Evolutionary conservation across 2,888 invertebrate genomes (phyloP), one percentile per base, ranked within the genome.

Genomic region (Lepidocyrtinus sp.): DNA sequence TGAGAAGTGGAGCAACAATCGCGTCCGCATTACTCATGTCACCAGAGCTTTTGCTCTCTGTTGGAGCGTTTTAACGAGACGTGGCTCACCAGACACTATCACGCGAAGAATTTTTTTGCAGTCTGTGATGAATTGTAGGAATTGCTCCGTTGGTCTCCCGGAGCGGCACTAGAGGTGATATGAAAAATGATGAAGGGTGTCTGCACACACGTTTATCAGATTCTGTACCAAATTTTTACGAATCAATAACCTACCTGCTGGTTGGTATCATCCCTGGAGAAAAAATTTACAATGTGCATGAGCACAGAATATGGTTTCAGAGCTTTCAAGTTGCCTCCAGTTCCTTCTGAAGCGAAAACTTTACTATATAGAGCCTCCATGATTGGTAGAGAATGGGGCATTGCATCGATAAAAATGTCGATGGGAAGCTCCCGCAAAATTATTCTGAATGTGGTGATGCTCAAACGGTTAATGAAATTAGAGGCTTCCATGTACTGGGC

Each of bases 401-500:
- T 90, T 1, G 96, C 94, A 86, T 96, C 96, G n/a, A 96, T 92
- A 86, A 97, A 90, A 85, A 96, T 90, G 88, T 96, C 96, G 70
- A 96, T 91, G 0, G 97, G 97, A 83, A 97, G 90, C 84, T 96
- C 96, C 0, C 88, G 86, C 50, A 90, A 85, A 75, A 87, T 87
- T 1, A 93, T 92, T 83, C 93, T 93, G 85, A 97, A 91, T 1
- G 96, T 95, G 0, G 93, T 93, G 55, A 93, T 92, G 2, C 95
- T 95, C 19, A 97, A 90, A 61, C 95, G 91, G 62, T 94, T 92
- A 83, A 97, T 91, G 77, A 96, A 94, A 61, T 93, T 93, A 0
- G 96, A 96, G 3, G 96, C 96, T 88, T 97, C 97, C n/a, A 95
- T 90, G 88, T 94, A 96, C 89, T 96, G 96, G 26, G 94, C 90